phyloP scores from a whole-genome alignment of 2,797 vertebrate species.

The Decapterus maruadsi region DNA sequence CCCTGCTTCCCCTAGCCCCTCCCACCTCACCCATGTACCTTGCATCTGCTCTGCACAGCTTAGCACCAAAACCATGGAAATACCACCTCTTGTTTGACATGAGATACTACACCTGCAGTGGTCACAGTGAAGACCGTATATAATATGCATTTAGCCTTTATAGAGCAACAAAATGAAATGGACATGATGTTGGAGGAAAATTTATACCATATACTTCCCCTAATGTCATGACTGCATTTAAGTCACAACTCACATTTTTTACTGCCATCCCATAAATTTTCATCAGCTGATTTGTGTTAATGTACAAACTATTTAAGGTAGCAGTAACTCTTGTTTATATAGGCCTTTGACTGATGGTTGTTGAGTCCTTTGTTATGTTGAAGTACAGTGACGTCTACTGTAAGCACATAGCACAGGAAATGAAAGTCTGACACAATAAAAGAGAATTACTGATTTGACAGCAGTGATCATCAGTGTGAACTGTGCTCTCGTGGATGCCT shows the following conservation, averaged over 20 bases:
- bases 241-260: neutral
- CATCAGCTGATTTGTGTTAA: neutral
- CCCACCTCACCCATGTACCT: slow-evolving; percentile 1
- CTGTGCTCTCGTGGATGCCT: neutral
- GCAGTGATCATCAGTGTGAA: neutral
- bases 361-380: neutral
- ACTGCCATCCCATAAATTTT: neutral
- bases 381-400: neutral
- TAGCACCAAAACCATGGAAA: slow-evolving; percentile 43
- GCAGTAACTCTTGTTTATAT: neutral
- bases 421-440: neutral
- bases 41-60: slow-evolving; percentile 66
- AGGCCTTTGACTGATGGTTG: neutral
- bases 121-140: slow-evolving; percentile 4
- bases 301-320: neutral
- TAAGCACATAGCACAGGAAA: neutral
- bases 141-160: neutral
- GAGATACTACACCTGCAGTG: neutral
- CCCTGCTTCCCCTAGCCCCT: neutral
- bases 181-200: neutral
- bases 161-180: neutral
- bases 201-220: neutral
- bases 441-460: slow-evolving; percentile 7
- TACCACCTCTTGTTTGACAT: slow-evolving; percentile 33
- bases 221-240: neutral